Evolutionary conservation across 2,888 invertebrate species (phyloP).

Genomic region (Drosophila anceps): DNA sequence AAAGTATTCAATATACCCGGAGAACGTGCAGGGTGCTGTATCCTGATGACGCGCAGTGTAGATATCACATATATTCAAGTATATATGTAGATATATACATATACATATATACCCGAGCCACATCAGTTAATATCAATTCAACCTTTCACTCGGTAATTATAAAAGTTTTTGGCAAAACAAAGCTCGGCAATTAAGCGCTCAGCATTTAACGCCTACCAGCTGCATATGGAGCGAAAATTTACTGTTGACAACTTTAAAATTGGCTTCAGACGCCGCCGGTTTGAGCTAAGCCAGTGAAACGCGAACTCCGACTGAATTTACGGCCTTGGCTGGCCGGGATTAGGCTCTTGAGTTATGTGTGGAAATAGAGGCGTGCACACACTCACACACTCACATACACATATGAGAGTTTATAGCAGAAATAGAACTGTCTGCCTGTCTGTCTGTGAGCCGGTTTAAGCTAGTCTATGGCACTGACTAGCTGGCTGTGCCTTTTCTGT

Average conservation of each 20-base stretch:
- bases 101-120: background rate
- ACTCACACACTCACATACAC: slow-evolving; percentile 6
- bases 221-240: slow-evolving; percentile 25
- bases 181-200: slow-evolving; percentile 25
- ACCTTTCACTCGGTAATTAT: background rate
- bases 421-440: slow-evolving; percentile 47
- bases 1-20: too few relatives aligned
- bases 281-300: slow-evolving; percentile 58
- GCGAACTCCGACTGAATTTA: slow-evolving; percentile 54
- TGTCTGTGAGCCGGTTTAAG: slow-evolving; percentile 48
- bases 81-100: background rate
- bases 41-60: too few relatives aligned
- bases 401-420: slow-evolving; percentile 35
- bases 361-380: slow-evolving; percentile 32
- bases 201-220: slow-evolving; percentile 37
- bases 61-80: too few relatives aligned
- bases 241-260: slow-evolving; percentile 62
- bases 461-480: slow-evolving; percentile 48
- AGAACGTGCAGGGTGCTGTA: too few relatives aligned
- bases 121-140: background rate
- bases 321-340: slow-evolving; percentile 58
- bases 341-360: slow-evolving; percentile 56
- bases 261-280: slow-evolving; percentile 52
- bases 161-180: slow-evolving; percentile 10
- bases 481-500: slow-evolving; percentile 13